Evolutionary conservation across 1,140 invertebrate genomes (phyloP).

Genomic region (Zaprionus camerounensis): DNA sequence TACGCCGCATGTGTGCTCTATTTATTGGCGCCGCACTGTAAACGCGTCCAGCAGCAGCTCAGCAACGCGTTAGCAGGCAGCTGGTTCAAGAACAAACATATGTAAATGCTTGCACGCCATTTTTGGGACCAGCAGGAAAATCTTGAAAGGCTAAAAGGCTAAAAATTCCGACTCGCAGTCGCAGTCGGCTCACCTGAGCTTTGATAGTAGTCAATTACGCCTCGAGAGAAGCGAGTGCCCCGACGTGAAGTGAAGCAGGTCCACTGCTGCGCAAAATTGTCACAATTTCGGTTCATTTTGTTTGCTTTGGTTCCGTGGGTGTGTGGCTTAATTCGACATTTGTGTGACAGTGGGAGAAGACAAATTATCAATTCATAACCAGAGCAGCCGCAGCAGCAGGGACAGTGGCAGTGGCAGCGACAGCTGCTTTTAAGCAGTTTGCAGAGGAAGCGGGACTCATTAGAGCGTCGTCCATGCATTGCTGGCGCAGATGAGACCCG

Average conservation of each 20-base stretch:
- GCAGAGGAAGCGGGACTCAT: conserved; percentile 55
- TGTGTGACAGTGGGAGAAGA: conserved; percentile 34
- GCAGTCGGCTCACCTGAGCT: conserved; percentile 14
- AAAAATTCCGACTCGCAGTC: conserved; percentile 36
- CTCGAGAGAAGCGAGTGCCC: conserved; percentile 65
- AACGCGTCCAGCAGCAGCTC: conserved; percentile 38
- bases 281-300: conserved; percentile 47
- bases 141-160: conserved; percentile 22
- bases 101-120: conserved; percentile 81
- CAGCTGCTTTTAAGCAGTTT: conserved; percentile 48
- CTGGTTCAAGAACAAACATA: conserved; percentile 76
- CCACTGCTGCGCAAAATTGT: conserved; percentile 33
- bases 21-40: conserved; percentile 45
- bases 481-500: conserved; percentile 28
- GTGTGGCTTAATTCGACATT: conserved; percentile 57
- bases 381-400: conserved; percentile 3
- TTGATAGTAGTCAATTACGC: conserved; percentile 49
- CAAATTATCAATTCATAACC: conserved; percentile 53
- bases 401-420: background rate
- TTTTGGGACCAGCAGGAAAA: conserved; percentile 48
- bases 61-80: conserved; percentile 41
- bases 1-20: conserved; percentile 30
- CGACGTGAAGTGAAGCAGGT: conserved; percentile 37
- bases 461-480: conserved; percentile 33
- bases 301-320: background rate